A percentile compares a stretch with the other conserved stretches of the same genome.
phyloP scores from a whole-genome alignment of 2,113 vertebrate species.

The Perccottus glenii region DNA sequence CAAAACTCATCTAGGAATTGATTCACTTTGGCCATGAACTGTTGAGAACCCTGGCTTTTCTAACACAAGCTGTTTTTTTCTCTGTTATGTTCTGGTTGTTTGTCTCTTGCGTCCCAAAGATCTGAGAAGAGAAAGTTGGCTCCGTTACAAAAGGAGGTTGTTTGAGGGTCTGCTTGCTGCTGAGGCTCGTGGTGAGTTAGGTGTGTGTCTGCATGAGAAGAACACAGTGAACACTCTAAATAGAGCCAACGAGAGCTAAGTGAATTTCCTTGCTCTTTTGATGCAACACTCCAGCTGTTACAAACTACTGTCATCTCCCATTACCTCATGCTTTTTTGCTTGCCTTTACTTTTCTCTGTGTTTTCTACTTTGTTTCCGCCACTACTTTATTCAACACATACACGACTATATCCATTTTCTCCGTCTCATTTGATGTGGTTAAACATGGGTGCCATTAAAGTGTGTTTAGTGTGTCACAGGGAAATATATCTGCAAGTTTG shows the following conservation, averaged over 20 bases:
- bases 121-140: slow-evolving; percentile 9
- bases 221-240: slow-evolving; percentile 55
- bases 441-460: slow-evolving; percentile 8
- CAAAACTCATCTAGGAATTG: not conserved
- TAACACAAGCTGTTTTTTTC: slow-evolving; percentile 7
- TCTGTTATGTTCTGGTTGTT: slow-evolving; percentile 2
- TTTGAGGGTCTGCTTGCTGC: slow-evolving; percentile 42
- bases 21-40: not conserved
- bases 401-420: not conserved
- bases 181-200: slow-evolving; percentile 35
- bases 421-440: slow-evolving; percentile 21
- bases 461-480: slow-evolving; percentile 23
- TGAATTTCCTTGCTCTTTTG: slow-evolving; percentile 63
- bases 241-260: slow-evolving; percentile 46
- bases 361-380: slow-evolving; percentile 8
- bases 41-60: not conserved
- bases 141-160: slow-evolving; percentile 37
- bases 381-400: not conserved
- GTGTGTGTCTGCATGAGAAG: slow-evolving; percentile 39
- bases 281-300: slow-evolving; percentile 52
- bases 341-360: slow-evolving; percentile 16
- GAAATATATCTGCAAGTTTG: slow-evolving; percentile 9
- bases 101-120: not conserved
- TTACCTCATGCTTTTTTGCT: slow-evolving; percentile 36
- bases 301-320: slow-evolving; percentile 56